A percentile compares a stretch with the other conserved stretches of the same genome.
These are phyloP conservation scores for Polypterus bichir DNA, from an alignment of 2,113 vertebrate genomes.

Conservation along the genomic window DNA sequence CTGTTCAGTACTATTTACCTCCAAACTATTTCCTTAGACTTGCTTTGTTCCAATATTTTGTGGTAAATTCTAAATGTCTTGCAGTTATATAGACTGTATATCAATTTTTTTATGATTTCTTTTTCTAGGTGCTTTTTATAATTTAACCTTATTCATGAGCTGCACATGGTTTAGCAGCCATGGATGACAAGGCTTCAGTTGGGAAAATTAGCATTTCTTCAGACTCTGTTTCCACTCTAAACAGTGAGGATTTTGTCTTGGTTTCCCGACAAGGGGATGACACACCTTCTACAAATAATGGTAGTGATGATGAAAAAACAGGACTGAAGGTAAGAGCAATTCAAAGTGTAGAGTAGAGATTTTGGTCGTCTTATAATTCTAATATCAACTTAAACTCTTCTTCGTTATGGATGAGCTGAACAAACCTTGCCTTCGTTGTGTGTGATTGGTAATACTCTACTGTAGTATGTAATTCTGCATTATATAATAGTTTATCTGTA, in stretches of 20 bases:
- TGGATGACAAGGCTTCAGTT: conserved; percentile 99
- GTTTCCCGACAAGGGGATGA: conserved; percentile 96
- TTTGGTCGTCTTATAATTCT: conserved; percentile 31
- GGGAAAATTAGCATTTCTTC: conserved; percentile 98
- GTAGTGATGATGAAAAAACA: conserved; percentile 97
- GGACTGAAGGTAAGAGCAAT: conserved; percentile 87
- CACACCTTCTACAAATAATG: conserved; percentile 92
- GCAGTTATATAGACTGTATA: not conserved
- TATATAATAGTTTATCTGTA: too few species aligned
- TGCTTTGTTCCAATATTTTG: too few species aligned
- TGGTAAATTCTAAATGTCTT: too few species aligned
- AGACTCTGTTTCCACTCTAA: conserved; percentile 97
- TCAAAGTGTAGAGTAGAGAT: conserved; percentile 14
- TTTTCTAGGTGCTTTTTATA: conserved; percentile 81
- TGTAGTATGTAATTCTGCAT: not conserved
- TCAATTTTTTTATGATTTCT: conserved; percentile 33
- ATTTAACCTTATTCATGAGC: conserved; percentile 87
- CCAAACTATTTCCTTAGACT: too few species aligned
- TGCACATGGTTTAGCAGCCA: conserved; percentile 83
- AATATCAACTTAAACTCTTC: conserved; percentile 16
- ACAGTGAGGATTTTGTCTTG: conserved; percentile 99
- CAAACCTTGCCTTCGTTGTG: not conserved
- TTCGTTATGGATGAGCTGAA: conserved; percentile 22
- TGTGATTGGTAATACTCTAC: not conserved
- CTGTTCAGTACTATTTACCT: too few species aligned